These are phyloP conservation scores for Aleadryas rufinucha DNA, from an alignment of 2,113 vertebrate species.

Conservation along the genomic window DNA sequence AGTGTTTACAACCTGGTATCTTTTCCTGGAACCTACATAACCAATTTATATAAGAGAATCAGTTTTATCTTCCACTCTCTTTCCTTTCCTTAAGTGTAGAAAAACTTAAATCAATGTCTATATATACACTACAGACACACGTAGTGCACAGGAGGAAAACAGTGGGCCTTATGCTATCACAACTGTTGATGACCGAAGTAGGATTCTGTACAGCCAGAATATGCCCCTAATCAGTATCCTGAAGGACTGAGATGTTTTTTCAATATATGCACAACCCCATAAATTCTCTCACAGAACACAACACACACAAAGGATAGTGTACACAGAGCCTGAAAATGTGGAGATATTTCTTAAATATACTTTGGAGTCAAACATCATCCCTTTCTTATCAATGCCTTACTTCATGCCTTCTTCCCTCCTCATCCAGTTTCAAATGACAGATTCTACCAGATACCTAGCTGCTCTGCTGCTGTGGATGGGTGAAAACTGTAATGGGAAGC, in stretches of 20 bases:
- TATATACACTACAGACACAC: not conserved
- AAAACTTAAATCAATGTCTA: not conserved
- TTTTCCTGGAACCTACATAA: not conserved
- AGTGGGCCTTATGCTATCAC: not conserved
- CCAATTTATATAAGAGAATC: not conserved
- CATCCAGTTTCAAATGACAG: not conserved
- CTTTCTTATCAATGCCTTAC: not conserved
- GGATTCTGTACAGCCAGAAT: not conserved
- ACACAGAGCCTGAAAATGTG: not conserved
- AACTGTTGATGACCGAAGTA: not conserved
- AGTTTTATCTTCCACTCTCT: not conserved
- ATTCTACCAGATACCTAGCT: not conserved
- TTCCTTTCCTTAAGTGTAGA: not conserved
- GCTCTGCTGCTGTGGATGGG: not conserved
- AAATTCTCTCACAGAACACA: not conserved
- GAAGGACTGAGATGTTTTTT: not conserved
- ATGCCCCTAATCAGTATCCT: not conserved
- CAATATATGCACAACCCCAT: not conserved
- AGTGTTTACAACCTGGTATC: rapidly evolving
- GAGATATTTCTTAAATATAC: not conserved
- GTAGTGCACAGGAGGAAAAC: not conserved
- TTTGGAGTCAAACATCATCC: not conserved
- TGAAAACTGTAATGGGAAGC: not conserved
- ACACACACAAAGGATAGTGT: not conserved
- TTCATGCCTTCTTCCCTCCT: not conserved